Base-by-base conservation (phyloP, 2,113 vertebrate genomes). In the Ictalurus furcatus region DNA sequence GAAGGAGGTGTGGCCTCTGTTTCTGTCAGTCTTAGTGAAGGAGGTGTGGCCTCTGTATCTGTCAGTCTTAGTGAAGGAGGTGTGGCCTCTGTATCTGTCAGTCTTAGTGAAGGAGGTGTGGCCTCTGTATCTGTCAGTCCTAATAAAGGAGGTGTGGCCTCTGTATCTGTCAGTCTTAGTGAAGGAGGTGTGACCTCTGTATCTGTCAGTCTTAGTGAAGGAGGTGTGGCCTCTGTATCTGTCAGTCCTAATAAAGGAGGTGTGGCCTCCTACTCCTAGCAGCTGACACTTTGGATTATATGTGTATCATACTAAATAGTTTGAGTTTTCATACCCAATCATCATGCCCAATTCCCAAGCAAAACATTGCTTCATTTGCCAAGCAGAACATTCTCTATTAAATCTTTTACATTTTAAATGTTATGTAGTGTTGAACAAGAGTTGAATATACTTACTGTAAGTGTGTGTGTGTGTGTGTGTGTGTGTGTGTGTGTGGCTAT, bases 401-500 rank as follows among this genome's bases (percentile, higher is more conserved):
- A 3, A 16, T 58, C 48, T 44, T 44, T 44, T 44, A 44, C 4
- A 44, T 44, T 44, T 44, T 4, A 44, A 44, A 44, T 44, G 40
- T 44, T 44, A 44, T 44, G 40, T 44, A 44, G 4, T 44, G 40
- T 44, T 4, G 40, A 44, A 48, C 44, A 7, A 48, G 44, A 48
- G 6, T 5, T 7, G 44, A 48, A 48, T 48, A 6, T 48, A 48
- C 44, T 48, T 48, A 48, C 44, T 48, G 44, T 30, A 44, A 4
- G 34, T 71, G 69, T 37, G 69, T 71, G 67, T 71, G 67, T 71
- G 67, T 71, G 67, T 71, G 67, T 71, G 67, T 14, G 65, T 13
- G 65, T 13, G 65, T 30, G 65, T 63, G 48, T 80, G 78, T 78
- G 28, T 30, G 76, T 84, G 59, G 16, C 88, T 88, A 73, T 88